Base-by-base conservation (phyloP, 1,140 invertebrate species). In the Drosophila nigromelanica region DNA sequence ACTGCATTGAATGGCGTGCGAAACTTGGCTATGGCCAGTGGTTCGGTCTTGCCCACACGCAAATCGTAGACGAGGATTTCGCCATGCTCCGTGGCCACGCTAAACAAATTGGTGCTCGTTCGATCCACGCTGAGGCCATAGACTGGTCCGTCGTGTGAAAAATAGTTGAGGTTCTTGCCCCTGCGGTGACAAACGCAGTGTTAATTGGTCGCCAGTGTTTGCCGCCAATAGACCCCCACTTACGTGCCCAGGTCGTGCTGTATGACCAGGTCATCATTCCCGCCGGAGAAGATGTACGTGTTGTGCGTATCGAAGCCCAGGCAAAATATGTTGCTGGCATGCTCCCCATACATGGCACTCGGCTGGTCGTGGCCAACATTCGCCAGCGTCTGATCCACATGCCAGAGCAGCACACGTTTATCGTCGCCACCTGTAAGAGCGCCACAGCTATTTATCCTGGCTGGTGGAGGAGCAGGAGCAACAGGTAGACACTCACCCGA, bases 321-420 rank as follows among this genome's bases (percentile, higher is more conserved):
- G 89, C 97, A 98, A 92, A 99, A 99, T 71, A 99, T 98, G 92
- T 99, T 99, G 85, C 97, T 98, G 63, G 95, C 94, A 90, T 99
- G 98, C 75, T 96, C 94, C 11, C 94, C 95, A 90, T 95, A 94
- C 97, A 98, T 98, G 0, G 93, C 91, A 12, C 92, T 92, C 1
- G 96, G 96, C 21, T 94, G 93, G 3, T 52, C 55, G 2, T 42
- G 33, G 11, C 93, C 94, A 42, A 93, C 87, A 56, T 93, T 94
- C 59, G 95, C 92, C 48, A 97, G 93, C 4, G 96, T 95, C n/a
- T 96, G 94, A 55, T 96, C 95, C 30, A 98, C 94, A 82, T 96
- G 95, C 98, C 98, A 99, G 54, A 99, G 81, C 78, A 98, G 93
- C 15, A 99, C 96, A 73, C 97, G 94, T 86, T 96, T 94, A 89